These are phyloP conservation scores for Forbesichthys agassizii DNA, from an alignment of 2,113 vertebrate species.

Conservation along the genomic window DNA sequence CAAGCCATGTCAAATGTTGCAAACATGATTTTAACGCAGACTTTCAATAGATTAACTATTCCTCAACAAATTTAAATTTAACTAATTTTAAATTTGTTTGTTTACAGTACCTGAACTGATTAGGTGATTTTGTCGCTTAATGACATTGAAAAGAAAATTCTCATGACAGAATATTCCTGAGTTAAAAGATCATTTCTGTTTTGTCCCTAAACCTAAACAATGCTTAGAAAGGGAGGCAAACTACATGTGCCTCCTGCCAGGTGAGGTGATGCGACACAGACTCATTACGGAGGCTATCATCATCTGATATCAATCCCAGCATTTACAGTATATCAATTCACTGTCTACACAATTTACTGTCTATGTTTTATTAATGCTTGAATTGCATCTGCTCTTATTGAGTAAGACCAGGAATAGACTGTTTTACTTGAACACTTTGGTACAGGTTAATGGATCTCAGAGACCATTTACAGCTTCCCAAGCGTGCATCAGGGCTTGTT, in stretches of 20 bases:
- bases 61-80: too few species aligned
- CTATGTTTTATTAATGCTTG: slow-evolving; percentile 44
- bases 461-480: background rate
- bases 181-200: slow-evolving; percentile 35
- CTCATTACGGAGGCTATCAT: slow-evolving; percentile 40
- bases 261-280: slow-evolving; percentile 1
- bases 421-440: background rate
- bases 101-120: background rate
- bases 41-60: too few species aligned
- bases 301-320: slow-evolving; percentile 35
- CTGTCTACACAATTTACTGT: background rate
- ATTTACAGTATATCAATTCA: slow-evolving; percentile 47
- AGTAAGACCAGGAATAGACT: background rate
- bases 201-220: slow-evolving; percentile 34
- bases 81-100: too few species aligned
- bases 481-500: background rate
- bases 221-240: slow-evolving; percentile 23
- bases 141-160: background rate
- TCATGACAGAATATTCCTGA: slow-evolving; percentile 1
- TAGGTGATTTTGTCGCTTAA: background rate
- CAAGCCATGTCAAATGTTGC: slow-evolving; percentile 57
- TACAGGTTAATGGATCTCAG: background rate
- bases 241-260: background rate
- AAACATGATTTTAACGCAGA: slow-evolving; percentile 48
- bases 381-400: background rate